Evolutionary conservation across 2,797 vertebrate species (phyloP), one percentile per base, ranked within the genome.

Genomic region (Oreonectes daqikongensis): DNA sequence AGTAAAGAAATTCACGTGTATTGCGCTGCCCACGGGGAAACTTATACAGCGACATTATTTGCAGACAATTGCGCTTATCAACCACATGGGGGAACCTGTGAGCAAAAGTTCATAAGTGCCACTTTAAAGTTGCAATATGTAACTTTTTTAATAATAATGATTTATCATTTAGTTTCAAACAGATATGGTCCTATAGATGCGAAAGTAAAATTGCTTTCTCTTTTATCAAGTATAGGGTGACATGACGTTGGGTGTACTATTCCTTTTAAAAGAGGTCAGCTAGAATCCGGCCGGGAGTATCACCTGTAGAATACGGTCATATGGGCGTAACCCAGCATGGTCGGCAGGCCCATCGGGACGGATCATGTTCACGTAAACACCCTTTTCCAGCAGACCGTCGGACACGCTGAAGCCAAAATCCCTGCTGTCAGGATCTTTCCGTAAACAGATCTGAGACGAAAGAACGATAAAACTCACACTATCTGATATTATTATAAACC

Each of bases 371-470:
- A 99, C 95, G 68, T 93, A 99, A 77, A 99, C 96, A 0, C 98
- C 97, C 84, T 96, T 97, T 84, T 99, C 96, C 87, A 98, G 81
- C 53, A 98, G 93, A 46, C 96, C 96, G 0, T 99, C 97, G 0
- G 98, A 99, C 46, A 99, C 93, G 10, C 97, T 99, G 90, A 99
- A 99, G 61, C 98, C 98, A 83, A 98, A 99, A 89, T 99, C 97
- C 30, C 85, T 89, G 0, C 89, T 93, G 64, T 94, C 90, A 0
- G 85, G 85, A 84, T 96, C 95, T 86, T 96, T 98, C 83, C 87
- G 91, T 48, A 99, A 77, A 0, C 90, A 94, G 83, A 99, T 91
- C 98, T 99, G 86, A 42, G 6, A 22, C 2, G 11, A 85, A 63
- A 85, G 20, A 83, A 40, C 72, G 5, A 1, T 50, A n/a, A 50